A percentile compares a stretch with the other conserved stretches of the same genome.
Evolutionary conservation across 2,797 vertebrate species (phyloP).

Genomic region (Crypturellus tataupa): DNA sequence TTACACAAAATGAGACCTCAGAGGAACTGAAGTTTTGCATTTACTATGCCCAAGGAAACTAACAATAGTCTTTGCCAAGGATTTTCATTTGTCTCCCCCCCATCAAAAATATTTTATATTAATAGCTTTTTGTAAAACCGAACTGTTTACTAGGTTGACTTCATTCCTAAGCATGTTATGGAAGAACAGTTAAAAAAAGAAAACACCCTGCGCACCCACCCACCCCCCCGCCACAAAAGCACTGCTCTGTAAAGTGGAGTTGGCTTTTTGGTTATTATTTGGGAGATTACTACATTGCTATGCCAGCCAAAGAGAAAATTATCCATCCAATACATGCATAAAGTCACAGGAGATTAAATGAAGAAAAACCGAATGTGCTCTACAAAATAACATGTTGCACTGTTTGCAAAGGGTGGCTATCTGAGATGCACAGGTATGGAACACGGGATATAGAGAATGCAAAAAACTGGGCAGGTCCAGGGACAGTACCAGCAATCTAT

Average conservation of each 20-base stretch:
- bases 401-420: too few relatives aligned
- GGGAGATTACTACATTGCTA: background rate
- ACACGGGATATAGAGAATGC: background rate
- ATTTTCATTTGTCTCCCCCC: background rate
- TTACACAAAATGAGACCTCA: background rate
- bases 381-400: background rate
- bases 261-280: background rate
- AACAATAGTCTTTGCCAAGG: background rate
- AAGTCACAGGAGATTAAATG: background rate
- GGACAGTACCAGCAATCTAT: background rate
- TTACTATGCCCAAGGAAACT: background rate
- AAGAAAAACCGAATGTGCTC: background rate
- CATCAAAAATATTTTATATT: background rate
- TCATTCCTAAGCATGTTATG: background rate
- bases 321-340: background rate
- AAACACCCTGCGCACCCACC: too few relatives aligned
- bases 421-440: background rate
- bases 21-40: background rate
- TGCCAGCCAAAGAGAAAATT: background rate
- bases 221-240: too few relatives aligned
- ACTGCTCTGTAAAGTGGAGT: background rate
- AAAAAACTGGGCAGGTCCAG: background rate
- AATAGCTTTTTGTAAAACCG: background rate
- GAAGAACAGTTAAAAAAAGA: background rate
- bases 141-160: background rate